A percentile compares a stretch with the other conserved stretches of the same genome.
Conservation (phyloP, 2,888 invertebrate species). For the Lomographa bimaculata region DNA sequence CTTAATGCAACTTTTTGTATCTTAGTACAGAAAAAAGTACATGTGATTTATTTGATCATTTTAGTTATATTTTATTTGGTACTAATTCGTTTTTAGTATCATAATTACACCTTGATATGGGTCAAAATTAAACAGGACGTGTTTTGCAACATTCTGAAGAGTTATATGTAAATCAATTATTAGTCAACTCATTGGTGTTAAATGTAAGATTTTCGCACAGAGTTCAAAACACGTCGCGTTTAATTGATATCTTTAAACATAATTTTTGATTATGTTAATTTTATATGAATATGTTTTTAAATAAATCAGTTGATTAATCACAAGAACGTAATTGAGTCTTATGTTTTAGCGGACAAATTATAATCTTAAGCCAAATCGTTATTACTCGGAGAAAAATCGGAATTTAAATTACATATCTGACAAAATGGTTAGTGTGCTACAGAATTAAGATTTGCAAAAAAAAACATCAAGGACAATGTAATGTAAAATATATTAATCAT, state of each 20-base stretch:
- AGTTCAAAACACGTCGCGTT: constrained; percentile 41
- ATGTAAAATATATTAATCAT: constrained; percentile 79
- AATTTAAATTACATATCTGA: constrained; percentile 84
- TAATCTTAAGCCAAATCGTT: constrained; percentile 77
- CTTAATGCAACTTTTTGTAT: constrained; percentile 70
- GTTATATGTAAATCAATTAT: too few species aligned
- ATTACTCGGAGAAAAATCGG: constrained; percentile 81
- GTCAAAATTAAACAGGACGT: constrained; percentile 45
- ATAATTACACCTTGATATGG: constrained; percentile 31
- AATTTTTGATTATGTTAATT: constrained; percentile 46
- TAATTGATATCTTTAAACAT: constrained; percentile 40
- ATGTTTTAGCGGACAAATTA: constrained; percentile 49
- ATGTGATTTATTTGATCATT: constrained; percentile 76
- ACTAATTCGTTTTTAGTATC: constrained; percentile 40
- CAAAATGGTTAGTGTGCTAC: constrained; percentile 84
- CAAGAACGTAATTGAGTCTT: constrained; percentile 52
- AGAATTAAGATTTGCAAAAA: constrained; percentile 72
- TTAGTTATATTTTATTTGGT: constrained; percentile 54
- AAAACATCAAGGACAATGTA: constrained; percentile 80
- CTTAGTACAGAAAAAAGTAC: constrained; percentile 80
- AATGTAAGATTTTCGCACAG: too few species aligned
- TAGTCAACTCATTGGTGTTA: too few species aligned
- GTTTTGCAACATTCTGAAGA: constrained; percentile 36
- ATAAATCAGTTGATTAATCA: constrained; percentile 36
- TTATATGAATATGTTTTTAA: constrained; percentile 31